Evolutionary conservation across 2,888 invertebrate genomes (phyloP).

Genomic region (Abrostola tripartita): DNA sequence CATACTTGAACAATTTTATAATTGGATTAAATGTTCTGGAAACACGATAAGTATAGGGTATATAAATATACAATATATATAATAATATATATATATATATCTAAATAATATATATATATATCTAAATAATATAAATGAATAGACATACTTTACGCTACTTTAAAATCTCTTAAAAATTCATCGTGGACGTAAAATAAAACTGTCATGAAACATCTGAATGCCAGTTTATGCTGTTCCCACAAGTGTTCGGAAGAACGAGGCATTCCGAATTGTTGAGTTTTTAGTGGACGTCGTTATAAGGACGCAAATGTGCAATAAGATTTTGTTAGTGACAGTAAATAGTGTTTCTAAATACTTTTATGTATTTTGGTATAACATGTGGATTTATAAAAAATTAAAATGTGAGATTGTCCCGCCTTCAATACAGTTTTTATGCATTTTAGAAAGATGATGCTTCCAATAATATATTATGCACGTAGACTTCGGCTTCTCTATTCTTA

Average conservation of each 20-base stretch:
- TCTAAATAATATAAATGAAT: no score
- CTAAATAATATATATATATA: background rate
- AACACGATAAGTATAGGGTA: no score
- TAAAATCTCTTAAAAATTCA: no score
- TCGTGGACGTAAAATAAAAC: constrained; percentile 14
- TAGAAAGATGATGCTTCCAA: background rate
- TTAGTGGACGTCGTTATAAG: constrained; percentile 45
- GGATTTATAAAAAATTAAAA: background rate
- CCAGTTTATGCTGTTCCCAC: constrained; percentile 31
- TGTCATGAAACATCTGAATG: constrained; percentile 28
- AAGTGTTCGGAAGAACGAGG: constrained; percentile 37
- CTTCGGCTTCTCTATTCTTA: constrained; percentile 26
- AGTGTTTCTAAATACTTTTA: constrained; percentile 19
- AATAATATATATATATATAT: background rate
- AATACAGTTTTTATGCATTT: background rate
- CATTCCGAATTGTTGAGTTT: constrained; percentile 51
- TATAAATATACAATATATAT: background rate
- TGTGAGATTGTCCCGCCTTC: background rate
- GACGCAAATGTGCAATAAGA: constrained; percentile 34
- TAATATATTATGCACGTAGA: constrained; percentile 4
- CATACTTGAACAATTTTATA: no score
- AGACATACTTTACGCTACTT: no score
- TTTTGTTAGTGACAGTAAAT: constrained; percentile 25
- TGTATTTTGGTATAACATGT: background rate
- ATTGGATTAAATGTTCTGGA: background rate